Base-by-base conservation (phyloP, 2,797 vertebrate genomes). In the Sebastes diploproa region DNA sequence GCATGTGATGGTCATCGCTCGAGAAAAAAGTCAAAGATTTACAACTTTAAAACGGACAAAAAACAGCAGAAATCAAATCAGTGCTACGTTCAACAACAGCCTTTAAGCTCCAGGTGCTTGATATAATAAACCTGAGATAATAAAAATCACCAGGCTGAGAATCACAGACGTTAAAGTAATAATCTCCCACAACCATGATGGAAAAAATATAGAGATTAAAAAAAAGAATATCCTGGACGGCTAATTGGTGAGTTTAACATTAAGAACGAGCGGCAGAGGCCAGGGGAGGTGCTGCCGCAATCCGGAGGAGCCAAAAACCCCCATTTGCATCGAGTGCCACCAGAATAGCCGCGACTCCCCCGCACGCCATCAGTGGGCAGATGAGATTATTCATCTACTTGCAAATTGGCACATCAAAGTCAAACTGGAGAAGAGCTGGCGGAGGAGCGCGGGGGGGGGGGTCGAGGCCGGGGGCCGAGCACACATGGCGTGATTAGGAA, bases 321-420 rank as follows among this genome's bases (percentile, higher is more conserved):
- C 86, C 87, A 94, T 95, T 96, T 94, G 92, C 81, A 93, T 91
- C 71, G 90, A 95, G 94, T 83, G 82, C 85, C 90, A 87, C 85
- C 92, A 90, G 85, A 78, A 93, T 75, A 91, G 90, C 95, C 92
- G 93, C 86, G 89, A 97, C 94, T 96, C 92, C 91, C 93, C 91
- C 91, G 88, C 88, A 94, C 92, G 89, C 94, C 91, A 96, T 95
- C 96, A 96, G 95, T 83, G 78, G 86, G 83, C 80, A 86, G 92
- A 94, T 92, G 81, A 93, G 95, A 97, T 96, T 95, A 96, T 93
- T 97, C 96, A 97, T 97, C 95, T 95, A 81, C 88, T 92, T 93
- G 94, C 90, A 97, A 97, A 97, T 95, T 95, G 96, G 95, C 89
- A 95, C 89, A 93, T 96, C 95, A 95, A 91, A 96, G 96, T 95